phyloP scores from a whole-genome alignment of 2,797 vertebrate genomes.

The Petrocephalus schoutedeni region DNA sequence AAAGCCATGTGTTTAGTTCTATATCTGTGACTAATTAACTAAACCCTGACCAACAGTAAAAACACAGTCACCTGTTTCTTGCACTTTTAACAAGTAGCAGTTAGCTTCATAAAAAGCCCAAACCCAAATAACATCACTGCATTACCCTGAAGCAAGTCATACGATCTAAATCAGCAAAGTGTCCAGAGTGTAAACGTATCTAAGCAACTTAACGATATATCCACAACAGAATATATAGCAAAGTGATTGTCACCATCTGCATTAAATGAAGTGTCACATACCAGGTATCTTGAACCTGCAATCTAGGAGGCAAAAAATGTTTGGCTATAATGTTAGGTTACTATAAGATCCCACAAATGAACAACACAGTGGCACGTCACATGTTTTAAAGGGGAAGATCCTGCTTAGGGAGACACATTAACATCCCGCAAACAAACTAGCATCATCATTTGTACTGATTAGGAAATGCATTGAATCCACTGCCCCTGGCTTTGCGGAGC shows the following conservation, averaged over 20 bases:
- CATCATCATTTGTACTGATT: background rate
- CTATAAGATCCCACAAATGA: background rate
- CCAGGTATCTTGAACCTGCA: background rate
- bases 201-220: background rate
- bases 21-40: background rate
- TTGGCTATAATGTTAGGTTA: background rate
- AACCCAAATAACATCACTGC: background rate
- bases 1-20: background rate
- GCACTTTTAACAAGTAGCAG: background rate
- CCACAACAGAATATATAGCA: background rate
- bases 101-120: conserved; percentile 5
- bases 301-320: background rate
- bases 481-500: background rate
- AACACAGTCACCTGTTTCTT: background rate
- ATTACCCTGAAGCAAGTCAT: background rate
- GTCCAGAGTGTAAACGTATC: background rate
- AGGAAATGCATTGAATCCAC: background rate
- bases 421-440: background rate
- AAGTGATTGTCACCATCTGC: background rate
- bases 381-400: background rate
- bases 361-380: background rate
- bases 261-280: background rate
- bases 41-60: background rate
- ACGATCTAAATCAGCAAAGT: background rate
- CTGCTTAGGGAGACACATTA: background rate